These are phyloP conservation scores for Megastigmus dorsalis DNA, from an alignment of 2,888 invertebrate genomes.

Conservation along the genomic window DNA sequence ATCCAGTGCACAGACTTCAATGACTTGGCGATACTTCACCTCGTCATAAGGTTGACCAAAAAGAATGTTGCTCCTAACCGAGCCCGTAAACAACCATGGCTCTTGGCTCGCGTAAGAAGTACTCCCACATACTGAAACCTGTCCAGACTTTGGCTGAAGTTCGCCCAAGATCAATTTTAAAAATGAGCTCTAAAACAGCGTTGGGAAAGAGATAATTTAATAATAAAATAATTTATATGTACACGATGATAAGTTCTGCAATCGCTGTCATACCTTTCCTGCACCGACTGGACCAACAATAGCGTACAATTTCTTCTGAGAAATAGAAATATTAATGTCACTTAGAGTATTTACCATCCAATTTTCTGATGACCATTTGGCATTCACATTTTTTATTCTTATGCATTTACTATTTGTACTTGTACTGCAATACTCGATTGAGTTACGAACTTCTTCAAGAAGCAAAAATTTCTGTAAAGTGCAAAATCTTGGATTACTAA, in stretches of 20 bases:
- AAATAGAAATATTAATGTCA: conserved; percentile 77
- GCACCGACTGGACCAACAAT: conserved; percentile 92
- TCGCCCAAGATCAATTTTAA: conserved; percentile 84
- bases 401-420: conserved; percentile 65
- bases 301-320: conserved; percentile 80
- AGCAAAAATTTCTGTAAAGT: conserved; percentile 74
- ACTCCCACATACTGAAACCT: conserved; percentile 79
- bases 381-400: conserved; percentile 72
- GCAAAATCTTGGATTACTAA: no score
- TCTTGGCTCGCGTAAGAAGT: conserved; percentile 88
- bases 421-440: neutral
- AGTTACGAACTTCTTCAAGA: conserved; percentile 75
- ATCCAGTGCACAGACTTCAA: conserved; percentile 72
- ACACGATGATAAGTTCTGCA: no score
- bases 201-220: neutral
- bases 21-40: conserved; percentile 75
- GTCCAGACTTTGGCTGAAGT: conserved; percentile 79
- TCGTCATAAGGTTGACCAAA: conserved; percentile 83
- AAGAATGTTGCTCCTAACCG: conserved; percentile 88
- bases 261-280: conserved; percentile 79
- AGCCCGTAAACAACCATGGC: conserved; percentile 87
- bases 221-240: neutral
- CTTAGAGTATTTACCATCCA: conserved; percentile 66
- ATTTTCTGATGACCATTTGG: conserved; percentile 73
- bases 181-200: conserved; percentile 77